Evolutionary conservation across 2,797 vertebrate species (phyloP).

Genomic region (Nasua narica): DNA sequence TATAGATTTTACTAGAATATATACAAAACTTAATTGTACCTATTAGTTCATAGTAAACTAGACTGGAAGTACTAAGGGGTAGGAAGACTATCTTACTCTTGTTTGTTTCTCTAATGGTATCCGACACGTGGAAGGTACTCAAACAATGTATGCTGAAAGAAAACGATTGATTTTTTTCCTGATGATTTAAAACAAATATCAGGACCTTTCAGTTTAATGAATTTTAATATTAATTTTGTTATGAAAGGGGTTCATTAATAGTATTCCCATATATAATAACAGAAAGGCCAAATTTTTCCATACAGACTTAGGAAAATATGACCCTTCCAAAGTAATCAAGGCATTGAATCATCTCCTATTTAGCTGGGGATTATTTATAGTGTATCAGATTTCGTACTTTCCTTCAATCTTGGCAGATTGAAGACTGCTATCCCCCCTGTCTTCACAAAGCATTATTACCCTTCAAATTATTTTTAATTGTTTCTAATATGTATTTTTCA

Average conservation of each 20-base stretch:
- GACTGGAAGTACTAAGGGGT: neutral
- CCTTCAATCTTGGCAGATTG: neutral
- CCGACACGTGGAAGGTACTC: neutral
- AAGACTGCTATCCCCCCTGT: neutral
- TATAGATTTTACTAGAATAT: neutral
- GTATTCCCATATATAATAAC: neutral
- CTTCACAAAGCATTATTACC: neutral
- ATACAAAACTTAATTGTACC: neutral
- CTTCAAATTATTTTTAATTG: neutral
- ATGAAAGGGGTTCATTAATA: neutral
- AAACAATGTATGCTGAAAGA: neutral
- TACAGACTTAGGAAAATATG: neutral
- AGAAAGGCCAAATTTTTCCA: neutral
- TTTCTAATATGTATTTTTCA: neutral
- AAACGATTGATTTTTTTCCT: neutral
- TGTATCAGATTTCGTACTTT: neutral
- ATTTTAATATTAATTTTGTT: slow-evolving; percentile 23
- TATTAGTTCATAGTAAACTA: neutral
- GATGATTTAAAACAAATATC: neutral
- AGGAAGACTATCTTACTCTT: neutral
- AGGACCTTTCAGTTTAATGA: neutral
- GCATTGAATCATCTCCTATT: neutral
- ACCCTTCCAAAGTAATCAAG: neutral
- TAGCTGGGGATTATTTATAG: neutral
- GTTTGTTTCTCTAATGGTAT: neutral